These are phyloP conservation scores for Apis laboriosa DNA, from an alignment of 1,140 invertebrate species.

Conservation along the genomic window DNA sequence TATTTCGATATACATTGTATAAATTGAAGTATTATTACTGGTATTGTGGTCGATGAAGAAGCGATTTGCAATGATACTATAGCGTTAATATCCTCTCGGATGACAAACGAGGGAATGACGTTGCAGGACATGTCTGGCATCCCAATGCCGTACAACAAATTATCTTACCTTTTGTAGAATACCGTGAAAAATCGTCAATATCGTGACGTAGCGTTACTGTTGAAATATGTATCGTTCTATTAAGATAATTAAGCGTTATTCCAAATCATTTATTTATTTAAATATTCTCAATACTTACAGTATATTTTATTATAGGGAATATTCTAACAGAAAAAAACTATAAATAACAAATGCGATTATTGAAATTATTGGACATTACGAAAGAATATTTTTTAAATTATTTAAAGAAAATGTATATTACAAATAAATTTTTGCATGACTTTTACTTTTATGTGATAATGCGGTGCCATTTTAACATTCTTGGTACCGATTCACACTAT, in stretches of 20 bases:
- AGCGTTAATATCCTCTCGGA: conserved; percentile 69
- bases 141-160: conserved; percentile 64
- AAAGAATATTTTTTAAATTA: background rate
- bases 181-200: conserved; percentile 63
- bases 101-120: conserved; percentile 71
- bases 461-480: background rate
- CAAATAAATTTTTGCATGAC: conserved; percentile 19
- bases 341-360: background rate
- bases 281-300: background rate
- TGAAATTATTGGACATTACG: background rate
- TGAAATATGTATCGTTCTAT: conserved; percentile 10
- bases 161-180: conserved; percentile 61
- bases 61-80: conserved; percentile 71
- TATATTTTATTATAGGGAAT: background rate
- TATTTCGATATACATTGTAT: conserved; percentile 31
- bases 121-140: conserved; percentile 61
- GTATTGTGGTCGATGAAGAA: conserved; percentile 54
- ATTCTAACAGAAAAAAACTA: background rate
- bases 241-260: conserved; percentile 18
- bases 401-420: background rate
- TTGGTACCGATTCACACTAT: conserved; percentile 21
- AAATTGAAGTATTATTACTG: conserved; percentile 43
- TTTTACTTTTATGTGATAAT: conserved; percentile 20
- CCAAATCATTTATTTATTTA: background rate
- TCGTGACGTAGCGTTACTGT: conserved; percentile 59